Evolutionary conservation across 2,888 invertebrate species (phyloP), one percentile per base, ranked within the genome.

Genomic region (Enchytraeus crypticus): DNA sequence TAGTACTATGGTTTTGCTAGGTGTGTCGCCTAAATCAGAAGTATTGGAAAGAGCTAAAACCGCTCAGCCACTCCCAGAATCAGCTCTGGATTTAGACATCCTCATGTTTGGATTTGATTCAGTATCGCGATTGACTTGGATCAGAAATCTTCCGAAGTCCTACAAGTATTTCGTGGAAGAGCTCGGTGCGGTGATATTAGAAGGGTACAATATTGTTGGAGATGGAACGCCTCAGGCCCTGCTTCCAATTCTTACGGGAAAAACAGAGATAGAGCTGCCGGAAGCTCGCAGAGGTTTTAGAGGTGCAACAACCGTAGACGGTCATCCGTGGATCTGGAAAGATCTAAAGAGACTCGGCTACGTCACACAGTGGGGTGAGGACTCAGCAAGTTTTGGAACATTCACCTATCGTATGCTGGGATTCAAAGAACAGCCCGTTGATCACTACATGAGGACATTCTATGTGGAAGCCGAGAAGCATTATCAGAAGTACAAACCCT

Each of bases 351-450:
- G 74, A 4, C 68, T 69, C 5, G 81, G 82, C 3, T 82, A 81
- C 66, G 77, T 75, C 32, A 89, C 90, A 1, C 88, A 87, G 0
- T 95, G 88, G 77, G 87, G 88, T 71, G 95, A 96, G 75, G 59
- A 59, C 18, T n/a, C n/a, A n/a, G 88, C 90, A 0, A 81, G 84
- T 71, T 84, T 88, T 30, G 92, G 92, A 0, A 91, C 90, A 0
- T 96, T 93, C 75, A 90, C 90, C 2, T 91, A 90, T 77, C 84
- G 95, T 8, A 83, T 93, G 74, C 88, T 88, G 68, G 95, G 95
- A 0, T 95, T 95, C 77, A 80, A 84, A 38, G 79, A 83, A 2
- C 86, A 86, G 69, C 95, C 95, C 0, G 90, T 92, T 0, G 89
- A 93, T 79, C 92, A 93, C 77, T 93, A 92, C 74, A 85, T 92